Conservation (phyloP, 1,140 invertebrate species). For the Cydia strobilella region DNA sequence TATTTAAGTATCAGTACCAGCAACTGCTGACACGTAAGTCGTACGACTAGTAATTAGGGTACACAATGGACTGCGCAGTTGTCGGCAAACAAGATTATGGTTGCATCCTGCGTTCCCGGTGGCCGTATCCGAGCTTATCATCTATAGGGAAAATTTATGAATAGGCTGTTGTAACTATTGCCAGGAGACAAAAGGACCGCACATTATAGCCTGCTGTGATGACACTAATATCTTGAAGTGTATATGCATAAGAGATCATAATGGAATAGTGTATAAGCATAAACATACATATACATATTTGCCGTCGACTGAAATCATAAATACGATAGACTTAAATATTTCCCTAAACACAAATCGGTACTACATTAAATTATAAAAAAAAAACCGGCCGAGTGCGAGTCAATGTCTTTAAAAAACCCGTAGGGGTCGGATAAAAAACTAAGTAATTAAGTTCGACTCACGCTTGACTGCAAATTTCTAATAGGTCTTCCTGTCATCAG, state of each 20-base stretch:
- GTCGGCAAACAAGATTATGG: conserved; percentile 73
- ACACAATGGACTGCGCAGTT: conserved; percentile 55
- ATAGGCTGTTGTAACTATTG: conserved; percentile 11
- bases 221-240: conserved; percentile 8
- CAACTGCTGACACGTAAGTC: not conserved
- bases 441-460: no score
- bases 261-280: not conserved
- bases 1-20: not conserved
- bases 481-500: no score
- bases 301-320: no score
- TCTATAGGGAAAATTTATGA: conserved; percentile 45
- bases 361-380: no score
- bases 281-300: not conserved
- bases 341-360: no score
- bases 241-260: not conserved
- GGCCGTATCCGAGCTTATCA: conserved; percentile 74
- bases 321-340: no score
- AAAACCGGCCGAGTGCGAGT: no score
- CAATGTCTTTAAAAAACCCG: no score
- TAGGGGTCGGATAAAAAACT: no score
- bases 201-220: conserved; percentile 12
- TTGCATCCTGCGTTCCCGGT: conserved; percentile 74
- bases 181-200: conserved; percentile 29
- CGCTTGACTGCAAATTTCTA: no score
- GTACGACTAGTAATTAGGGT: conserved; percentile 42